Conservation (phyloP, 2,888 invertebrate genomes). For the Cheilosia impressa region DNA sequence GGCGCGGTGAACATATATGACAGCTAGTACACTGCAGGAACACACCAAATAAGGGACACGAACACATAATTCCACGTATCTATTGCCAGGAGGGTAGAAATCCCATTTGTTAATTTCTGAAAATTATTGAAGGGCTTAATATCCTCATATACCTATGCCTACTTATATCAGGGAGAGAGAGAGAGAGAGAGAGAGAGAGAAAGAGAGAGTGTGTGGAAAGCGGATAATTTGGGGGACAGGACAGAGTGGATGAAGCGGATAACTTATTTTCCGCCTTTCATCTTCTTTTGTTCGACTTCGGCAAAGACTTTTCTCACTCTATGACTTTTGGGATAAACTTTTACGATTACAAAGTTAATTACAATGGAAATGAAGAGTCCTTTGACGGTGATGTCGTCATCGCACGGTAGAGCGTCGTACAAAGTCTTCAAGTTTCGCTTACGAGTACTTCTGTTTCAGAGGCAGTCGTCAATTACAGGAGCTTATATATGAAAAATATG, state of each 20-base stretch:
- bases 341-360: slow-evolving; percentile 74
- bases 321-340: slow-evolving; percentile 61
- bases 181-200: too few relatives aligned
- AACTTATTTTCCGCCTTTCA: slow-evolving; percentile 63
- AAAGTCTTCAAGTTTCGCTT: slow-evolving; percentile 10
- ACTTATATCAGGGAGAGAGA: not conserved
- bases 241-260: slow-evolving; percentile 37
- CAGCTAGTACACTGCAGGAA: slow-evolving; percentile 5
- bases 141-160: slow-evolving; percentile 30
- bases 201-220: not conserved
- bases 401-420: not conserved
- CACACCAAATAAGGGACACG: slow-evolving; percentile 49
- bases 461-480: slow-evolving; percentile 17
- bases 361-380: slow-evolving; percentile 69
- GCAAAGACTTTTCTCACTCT: slow-evolving; percentile 29
- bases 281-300: slow-evolving; percentile 62
- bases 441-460: slow-evolving; percentile 6
- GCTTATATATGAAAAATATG: not conserved
- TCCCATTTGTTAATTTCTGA: slow-evolving; percentile 75
- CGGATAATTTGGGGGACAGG: not conserved
- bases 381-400: slow-evolving; percentile 22
- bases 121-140: slow-evolving; percentile 74
- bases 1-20: slow-evolving; percentile 40
- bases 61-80: slow-evolving; percentile 71
- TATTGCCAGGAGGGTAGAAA: slow-evolving; percentile 66